Evolutionary conservation across 2,113 vertebrate genomes (phyloP), one percentile per base, ranked within the genome.

Genomic region (Eidolon helvum): DNA sequence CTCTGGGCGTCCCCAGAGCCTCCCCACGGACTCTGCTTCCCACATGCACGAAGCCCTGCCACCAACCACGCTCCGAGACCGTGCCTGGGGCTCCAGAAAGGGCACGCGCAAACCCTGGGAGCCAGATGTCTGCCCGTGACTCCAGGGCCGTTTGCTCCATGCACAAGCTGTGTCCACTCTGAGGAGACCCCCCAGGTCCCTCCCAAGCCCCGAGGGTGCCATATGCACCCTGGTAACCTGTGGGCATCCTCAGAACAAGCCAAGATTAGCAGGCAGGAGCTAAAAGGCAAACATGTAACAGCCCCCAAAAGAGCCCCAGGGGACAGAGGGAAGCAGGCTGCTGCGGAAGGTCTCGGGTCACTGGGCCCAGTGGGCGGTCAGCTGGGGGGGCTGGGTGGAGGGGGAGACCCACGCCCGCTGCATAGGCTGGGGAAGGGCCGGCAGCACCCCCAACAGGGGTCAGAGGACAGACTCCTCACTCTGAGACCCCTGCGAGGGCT

Each of bases 61-160:
- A 6, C 63, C 40, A 1, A 19, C 79, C 45, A 4, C 0, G 0
- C 9, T 12, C 28, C 1, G 10, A 61, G 26, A 33, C 33, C 0
- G 2, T 5, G 4, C 57, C 16, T 5, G 26, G 35, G 2, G 7
- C 19, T n/a, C 48, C 40, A 33, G 33, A 19, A 35, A 28, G 0
- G 2, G 43, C 21, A 19, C 0, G 0, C 22, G 26, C 6, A 1
- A 43, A 7, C 7, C 57, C 11, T n/a, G 7, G 55, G 57, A 53
- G 53, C 50, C 71, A 19, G 77, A 43, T 14, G 63, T 93, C 83
- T 24, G 15, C n/a, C 50, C 59, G 68, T 45, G 59, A 10, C 33
- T 21, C 65, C 33, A 35, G 55, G 43, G 16, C 45, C 68, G 18
- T 8, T 26, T 24, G 61, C 28, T 40, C 7, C 59, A 12, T 0